Base-by-base conservation (phyloP, 2,797 vertebrate genomes). In the Distichodus sexfasciatus region DNA sequence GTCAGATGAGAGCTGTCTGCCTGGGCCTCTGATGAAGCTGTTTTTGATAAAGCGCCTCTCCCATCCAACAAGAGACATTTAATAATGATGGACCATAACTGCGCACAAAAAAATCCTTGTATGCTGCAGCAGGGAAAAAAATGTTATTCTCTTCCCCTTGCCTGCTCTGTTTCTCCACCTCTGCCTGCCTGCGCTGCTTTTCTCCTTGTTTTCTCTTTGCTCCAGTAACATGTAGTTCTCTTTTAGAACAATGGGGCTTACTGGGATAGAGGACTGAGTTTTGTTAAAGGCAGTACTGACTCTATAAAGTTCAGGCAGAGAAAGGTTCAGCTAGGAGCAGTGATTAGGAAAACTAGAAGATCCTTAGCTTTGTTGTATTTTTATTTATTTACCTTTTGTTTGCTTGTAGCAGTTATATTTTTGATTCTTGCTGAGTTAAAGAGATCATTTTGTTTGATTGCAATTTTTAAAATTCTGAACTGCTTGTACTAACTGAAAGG, bases 71-170 rank as follows among this genome's bases (percentile, higher is more conserved):
- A 92, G 92, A 95, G 95, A 93, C 94, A 82, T 92, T 94, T 95
- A 92, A 95, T 95, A 94, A 94, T 93, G 91, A 96, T 93, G 85
- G 94, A 93, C 93, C 91, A 89, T 92, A 94, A 96, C 93, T 85
- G 91, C 71, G 54, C 89, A 83, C 79, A 79, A 87, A 91, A 91
- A 93, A 92, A 83, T 86, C 91, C 86, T 84, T 91, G 89, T 93
- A 80, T 85, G 79, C 85, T 85, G 83, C 73, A 71, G 85, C 53
- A 83, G 76, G 28, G 36, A 51, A 62, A 57, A 61, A 44, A 48
- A 38, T 9, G 3, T 29, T 48, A 76, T 77, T 75, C 71, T 66
- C 7, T 61, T 66, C 63, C 80, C 74, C 80, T 77, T 81, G 78
- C 77, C 83, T 79, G 79, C 83, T 79, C 14, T 36, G 36, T 35